Base-by-base conservation (phyloP, 2,113 vertebrate species). In the Cynoglossus semilaevis region DNA sequence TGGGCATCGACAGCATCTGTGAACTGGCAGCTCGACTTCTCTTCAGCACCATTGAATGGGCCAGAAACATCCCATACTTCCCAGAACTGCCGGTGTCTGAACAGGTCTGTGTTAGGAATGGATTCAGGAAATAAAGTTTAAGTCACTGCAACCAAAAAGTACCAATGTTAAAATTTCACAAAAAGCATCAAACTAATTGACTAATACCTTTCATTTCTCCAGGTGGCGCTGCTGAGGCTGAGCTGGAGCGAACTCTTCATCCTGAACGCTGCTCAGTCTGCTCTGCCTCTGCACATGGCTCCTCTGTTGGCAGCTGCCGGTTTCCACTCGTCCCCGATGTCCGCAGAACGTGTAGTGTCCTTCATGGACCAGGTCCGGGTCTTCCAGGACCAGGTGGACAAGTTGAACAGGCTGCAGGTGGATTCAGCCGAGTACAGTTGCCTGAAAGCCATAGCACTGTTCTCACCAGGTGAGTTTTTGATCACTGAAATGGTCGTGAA, bases 211-310 rank as follows among this genome's bases (percentile, higher is more conserved):
- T 9, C 5, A 1, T 11, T 48, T 29, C 57, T 3, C 12, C 53
- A 88, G 83, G 96, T 98, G 72, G 93, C 96, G 11, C 84, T 99
- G 86, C 88, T 99, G 52, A 86, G 96, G 45, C 91, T 98, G 38
- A 96, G 94, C 89, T 98, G 96, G 96, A 97, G 96, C 18, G 96
- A 98, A 90, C 93, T 99, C 11, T 99, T 99, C 72, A 95, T 97
- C 73, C 92, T 99, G n/a, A 98, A 97, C 14, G 96, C 96, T 0
- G 96, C 96, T 0, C 96, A 99, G 89, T 98, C 96, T 0, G 94
- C 95, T 1, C 83, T 99, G 74, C 96, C 96, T 0, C 90, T 99
- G 14, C 96, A 98, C 85, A 94, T 95, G 81, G 96, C 96, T 0
- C 95, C 96, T 0, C 85, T 99, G 58, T 84, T 99, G 85, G 96